A percentile compares a stretch with the other conserved stretches of the same genome.
phyloP scores from a whole-genome alignment of 2,888 invertebrate species.

The Pandemis cinnamomeana region DNA sequence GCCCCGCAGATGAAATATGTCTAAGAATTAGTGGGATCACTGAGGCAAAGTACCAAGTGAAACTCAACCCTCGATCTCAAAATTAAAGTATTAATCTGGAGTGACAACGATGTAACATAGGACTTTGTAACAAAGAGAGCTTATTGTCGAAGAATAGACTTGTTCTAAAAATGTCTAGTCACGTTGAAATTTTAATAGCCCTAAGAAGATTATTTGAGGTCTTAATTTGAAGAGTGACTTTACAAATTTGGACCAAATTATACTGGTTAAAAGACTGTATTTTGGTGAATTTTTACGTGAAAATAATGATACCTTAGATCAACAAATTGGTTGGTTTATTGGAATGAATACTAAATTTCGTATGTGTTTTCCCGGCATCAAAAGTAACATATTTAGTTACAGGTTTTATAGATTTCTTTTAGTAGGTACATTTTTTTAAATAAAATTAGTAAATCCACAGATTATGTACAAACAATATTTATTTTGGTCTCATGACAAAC shows the following conservation, averaged over 20 bases:
- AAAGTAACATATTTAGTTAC: too few relatives aligned
- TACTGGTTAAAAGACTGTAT: not conserved
- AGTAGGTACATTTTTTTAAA: too few relatives aligned
- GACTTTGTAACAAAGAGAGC: not conserved
- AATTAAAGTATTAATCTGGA: not conserved
- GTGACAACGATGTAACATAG: not conserved
- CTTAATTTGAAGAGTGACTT: not conserved
- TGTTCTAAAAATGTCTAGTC: not conserved
- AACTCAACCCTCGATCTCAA: not conserved
- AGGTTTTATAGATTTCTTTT: too few relatives aligned
- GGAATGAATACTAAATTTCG: too few relatives aligned
- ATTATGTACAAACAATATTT: too few relatives aligned
- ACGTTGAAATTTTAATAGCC: not conserved
- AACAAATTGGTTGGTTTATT: too few relatives aligned
- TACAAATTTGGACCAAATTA: not conserved
- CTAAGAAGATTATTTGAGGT: slow-evolving; percentile 6
- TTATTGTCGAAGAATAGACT: not conserved
- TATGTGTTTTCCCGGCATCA: too few relatives aligned
- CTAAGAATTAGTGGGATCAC: slow-evolving; percentile 40
- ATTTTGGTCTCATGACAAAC: too few relatives aligned
- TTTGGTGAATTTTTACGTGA: not conserved
- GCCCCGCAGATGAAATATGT: slow-evolving; percentile 52
- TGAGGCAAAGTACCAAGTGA: not conserved
- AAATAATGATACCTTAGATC: too few relatives aligned
- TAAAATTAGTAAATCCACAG: too few relatives aligned